Evolutionary conservation across 2,888 invertebrate genomes (phyloP), one percentile per base, ranked within the genome.

Genomic region (Tyria jacobaeae): DNA sequence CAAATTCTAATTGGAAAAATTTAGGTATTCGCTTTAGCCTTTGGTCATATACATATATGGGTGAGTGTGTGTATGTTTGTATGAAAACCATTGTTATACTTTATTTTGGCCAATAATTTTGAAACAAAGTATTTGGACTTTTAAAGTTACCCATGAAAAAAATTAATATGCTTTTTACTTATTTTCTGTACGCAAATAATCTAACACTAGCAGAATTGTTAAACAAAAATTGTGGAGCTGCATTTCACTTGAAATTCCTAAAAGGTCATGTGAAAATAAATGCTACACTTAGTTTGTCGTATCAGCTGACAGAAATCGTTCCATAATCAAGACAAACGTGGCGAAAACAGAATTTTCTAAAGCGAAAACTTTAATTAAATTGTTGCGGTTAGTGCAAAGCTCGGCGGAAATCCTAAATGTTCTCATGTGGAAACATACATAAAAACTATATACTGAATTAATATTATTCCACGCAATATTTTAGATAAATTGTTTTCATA

Each of bases 291-390:
- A 53, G 41, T 50, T 53, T 27, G 21, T 48, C 44, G 39, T 58
- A 41, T 51, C 37, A 62, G 24, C 52, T 44, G 51, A 44, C 39
- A n/a, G 15, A 58, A 60, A 71, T 58, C 55, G 68, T 54, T 68
- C n/a, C 76, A 65, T 71, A 76, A 79, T 76, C 68, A 74, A 71
- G 70, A 75, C 64, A 70, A 71, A 77, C 68, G 70, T 68, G 51
- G 57, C 62, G 69, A 71, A 76, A 70, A 76, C 66, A 68, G 54
- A 53, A 61, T 66, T 66, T 65, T 62, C 60, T 62, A 62, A 66
- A 58, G 58, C 52, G 44, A 70, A 60, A 68, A 64, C 60, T 60
- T 74, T 70, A 72, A 77, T 78, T 75, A 73, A 72, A 75, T 60
- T 59, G 60, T 62, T 60, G 67, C 62, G 67, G 70, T 66, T 57